Evolutionary conservation across 2,113 vertebrate genomes (phyloP).

Genomic region (Labrus mixtus): DNA sequence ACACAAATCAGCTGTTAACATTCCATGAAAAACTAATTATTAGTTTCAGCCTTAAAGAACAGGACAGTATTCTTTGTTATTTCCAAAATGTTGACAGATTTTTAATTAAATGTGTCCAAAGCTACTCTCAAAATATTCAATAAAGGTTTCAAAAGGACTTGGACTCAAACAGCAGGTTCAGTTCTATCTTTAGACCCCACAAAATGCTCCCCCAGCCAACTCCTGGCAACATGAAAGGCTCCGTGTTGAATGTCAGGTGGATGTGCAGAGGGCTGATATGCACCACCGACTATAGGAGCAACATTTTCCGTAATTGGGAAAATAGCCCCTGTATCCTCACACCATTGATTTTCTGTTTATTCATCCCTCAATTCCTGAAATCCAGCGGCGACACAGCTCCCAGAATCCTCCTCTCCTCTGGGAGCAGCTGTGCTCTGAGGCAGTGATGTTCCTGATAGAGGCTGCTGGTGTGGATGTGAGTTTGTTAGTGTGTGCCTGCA

Average conservation of each 20-base stretch:
- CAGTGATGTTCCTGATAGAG: slow-evolving; percentile 32
- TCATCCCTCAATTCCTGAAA: slow-evolving; percentile 48
- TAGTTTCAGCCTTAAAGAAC: no score
- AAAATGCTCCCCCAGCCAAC: background rate
- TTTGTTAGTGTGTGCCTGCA: slow-evolving; percentile 17
- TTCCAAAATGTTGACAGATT: no score
- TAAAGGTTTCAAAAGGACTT: background rate
- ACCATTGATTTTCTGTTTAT: slow-evolving; percentile 70
- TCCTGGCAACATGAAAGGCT: slow-evolving; percentile 17
- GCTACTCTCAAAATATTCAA: background rate
- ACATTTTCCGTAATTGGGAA: slow-evolving; percentile 64
- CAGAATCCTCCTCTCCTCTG: slow-evolving; percentile 47
- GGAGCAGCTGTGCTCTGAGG: slow-evolving; percentile 50
- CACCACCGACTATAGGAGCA: slow-evolving; percentile 29
- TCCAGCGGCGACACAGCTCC: slow-evolving; percentile 41
- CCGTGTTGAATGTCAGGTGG: slow-evolving; percentile 36
- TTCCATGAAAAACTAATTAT: no score
- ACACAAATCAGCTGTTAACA: no score
- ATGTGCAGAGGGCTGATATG: slow-evolving; percentile 41
- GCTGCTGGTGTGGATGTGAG: slow-evolving; percentile 25
- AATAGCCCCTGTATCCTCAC: slow-evolving; percentile 57
- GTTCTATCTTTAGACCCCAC: no score
- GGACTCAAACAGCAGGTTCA: background rate
- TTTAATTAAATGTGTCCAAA: background rate
- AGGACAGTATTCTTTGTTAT: no score